Base-by-base conservation (phyloP, 2,888 invertebrate species). In the Chouioia cunea region DNA sequence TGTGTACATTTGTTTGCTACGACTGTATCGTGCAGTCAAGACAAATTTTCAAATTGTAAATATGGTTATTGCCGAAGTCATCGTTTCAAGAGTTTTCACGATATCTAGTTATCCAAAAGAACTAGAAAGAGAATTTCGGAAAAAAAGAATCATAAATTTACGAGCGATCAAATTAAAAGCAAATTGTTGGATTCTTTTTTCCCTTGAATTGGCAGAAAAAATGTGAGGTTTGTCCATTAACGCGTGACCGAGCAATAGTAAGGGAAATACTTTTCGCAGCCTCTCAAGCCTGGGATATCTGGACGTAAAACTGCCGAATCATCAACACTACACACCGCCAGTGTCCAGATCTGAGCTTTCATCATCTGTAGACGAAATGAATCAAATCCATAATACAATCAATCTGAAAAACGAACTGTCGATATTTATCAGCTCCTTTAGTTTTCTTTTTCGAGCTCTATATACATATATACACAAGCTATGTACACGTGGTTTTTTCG, bases 351-450 rank as follows among this genome's bases (percentile, higher is more conserved):
- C 36, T 12, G 36, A 36, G 36, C 36, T 10, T 10, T 36, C 23
- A 50, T 18, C 54, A 20, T 20, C 12, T 10, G 36, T 36, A 3
- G 36, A 58, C 44, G 15, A 43, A 59, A 50, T 47, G 43, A 36
- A 43, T 3, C 1, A 27, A 66, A 59, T 47, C 64, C 62, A 57
- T 69, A 60, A 69, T 73, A 64, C 70, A 73, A 69, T 73, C 73
- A 73, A 70, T 67, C 57, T 67, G 54, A 64, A 12, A 73, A 70
- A 70, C 64, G 60, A 70, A 70, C 70, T 73, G 67, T 73, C 66
- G 70, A 73, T 73, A 73, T 67, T 67, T 70, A 64, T 66, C 57
- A 73, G 69, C 36, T 62, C 43, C 69, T 73, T 69, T 69, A 12
- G 36, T 36, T 36, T 1, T 36, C 36, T 12, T 70, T 66, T 65